A percentile compares a stretch with the other conserved stretches of the same genome.
Evolutionary conservation across 1,140 invertebrate genomes (phyloP).

Genomic region (Drosophila punjabiensis): DNA sequence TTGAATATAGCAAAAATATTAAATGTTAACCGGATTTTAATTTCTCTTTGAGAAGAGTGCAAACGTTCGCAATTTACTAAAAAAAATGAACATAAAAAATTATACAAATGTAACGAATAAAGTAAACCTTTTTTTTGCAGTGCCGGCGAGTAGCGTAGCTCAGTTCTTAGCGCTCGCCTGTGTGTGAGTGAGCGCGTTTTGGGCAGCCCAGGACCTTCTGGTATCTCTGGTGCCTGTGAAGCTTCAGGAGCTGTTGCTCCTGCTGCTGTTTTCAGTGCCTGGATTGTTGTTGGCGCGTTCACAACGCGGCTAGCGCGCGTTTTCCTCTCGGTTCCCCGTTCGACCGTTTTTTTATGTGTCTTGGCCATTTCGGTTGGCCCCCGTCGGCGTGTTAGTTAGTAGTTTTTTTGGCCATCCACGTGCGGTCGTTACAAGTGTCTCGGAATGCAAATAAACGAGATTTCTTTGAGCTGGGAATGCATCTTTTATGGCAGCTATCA

Average conservation of each 20-base stretch:
- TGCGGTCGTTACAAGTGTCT: constrained; percentile 60
- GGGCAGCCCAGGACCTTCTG: constrained; percentile 55
- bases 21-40: neutral
- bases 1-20: neutral
- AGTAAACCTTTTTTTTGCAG: neutral
- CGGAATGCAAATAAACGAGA: constrained; percentile 60
- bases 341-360: constrained; percentile 46
- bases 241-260: constrained; percentile 38
- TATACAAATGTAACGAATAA: too few species aligned
- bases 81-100: neutral
- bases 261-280: constrained; percentile 74
- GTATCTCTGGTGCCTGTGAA: constrained; percentile 16
- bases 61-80: neutral
- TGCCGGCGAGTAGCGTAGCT: constrained; percentile 30
- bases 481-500: constrained; percentile 46
- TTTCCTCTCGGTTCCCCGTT: constrained; percentile 28
- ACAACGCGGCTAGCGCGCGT: constrained; percentile 66
- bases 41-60: neutral
- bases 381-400: constrained; percentile 33
- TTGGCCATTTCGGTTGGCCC: constrained; percentile 17
- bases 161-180: constrained; percentile 10
- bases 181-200: constrained; percentile 46
- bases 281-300: constrained; percentile 82
- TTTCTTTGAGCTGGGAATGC: constrained; percentile 41
- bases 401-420: constrained; percentile 55